A percentile compares a stretch with the other conserved stretches of the same genome.
These are phyloP conservation scores for Liasis olivaceus DNA, from an alignment of 2,797 vertebrate species.

Conservation along the genomic window DNA sequence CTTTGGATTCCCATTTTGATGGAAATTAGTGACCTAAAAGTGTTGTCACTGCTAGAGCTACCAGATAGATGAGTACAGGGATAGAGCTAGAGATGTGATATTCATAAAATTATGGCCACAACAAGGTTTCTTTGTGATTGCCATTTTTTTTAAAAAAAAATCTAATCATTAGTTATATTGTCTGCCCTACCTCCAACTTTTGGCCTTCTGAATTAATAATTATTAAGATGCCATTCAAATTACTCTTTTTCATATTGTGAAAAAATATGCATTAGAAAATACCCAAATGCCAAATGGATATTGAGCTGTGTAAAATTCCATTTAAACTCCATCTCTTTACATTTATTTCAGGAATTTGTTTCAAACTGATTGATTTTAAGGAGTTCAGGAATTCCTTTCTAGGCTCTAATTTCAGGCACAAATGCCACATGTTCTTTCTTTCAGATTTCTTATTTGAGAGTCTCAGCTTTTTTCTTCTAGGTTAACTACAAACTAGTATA, in stretches of 20 bases:
- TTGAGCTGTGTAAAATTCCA: neutral
- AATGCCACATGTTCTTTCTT: neutral
- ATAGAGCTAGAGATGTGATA: neutral
- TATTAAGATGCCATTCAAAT: neutral
- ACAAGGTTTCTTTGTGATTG: neutral
- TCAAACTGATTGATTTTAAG: conserved; percentile 4
- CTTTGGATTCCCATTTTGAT: neutral
- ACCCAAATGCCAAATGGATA: neutral
- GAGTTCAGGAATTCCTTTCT: neutral
- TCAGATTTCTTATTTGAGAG: neutral
- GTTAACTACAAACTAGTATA: neutral
- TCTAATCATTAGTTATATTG: neutral
- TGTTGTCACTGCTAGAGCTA: neutral
- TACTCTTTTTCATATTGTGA: neutral
- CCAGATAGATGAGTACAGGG: neutral
- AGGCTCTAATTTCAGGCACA: neutral
- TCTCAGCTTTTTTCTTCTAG: neutral
- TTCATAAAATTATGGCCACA: neutral
- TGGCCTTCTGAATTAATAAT: conserved; percentile 13
- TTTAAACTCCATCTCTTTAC: neutral
- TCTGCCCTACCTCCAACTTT: conserved; percentile 16
- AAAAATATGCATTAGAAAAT: neutral
- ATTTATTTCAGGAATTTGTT: neutral
- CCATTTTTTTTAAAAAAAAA: neutral
- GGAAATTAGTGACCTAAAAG: neutral